Evolutionary conservation across 2,888 invertebrate genomes (phyloP), one percentile per base, ranked within the genome.

Genomic region (Scaeva pyrastri): DNA sequence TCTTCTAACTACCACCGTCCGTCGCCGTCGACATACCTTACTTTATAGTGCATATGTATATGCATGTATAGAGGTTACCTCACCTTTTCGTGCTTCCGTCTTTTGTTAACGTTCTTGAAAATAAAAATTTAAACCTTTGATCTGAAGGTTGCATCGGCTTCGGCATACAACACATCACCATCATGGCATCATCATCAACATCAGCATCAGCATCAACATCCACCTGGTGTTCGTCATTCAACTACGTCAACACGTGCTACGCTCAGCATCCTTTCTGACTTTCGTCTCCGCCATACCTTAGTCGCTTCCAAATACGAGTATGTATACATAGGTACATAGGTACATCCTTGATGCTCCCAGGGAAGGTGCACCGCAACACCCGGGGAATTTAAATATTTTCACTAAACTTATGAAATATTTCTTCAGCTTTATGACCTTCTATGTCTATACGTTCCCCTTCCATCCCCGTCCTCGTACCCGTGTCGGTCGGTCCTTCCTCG

Each of bases 381-480:
- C 45, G 77, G 82, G 56, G 64, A 77, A 71, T 82, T 77, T 82
- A 78, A 82, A 86, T 86, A 78, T 78, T 82, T 78, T 48, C 77
- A 74, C 86, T 64, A 82, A 82, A 74, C 82, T 82, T 82, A 52
- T 82, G 77, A 86, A 82, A 82, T 86, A 64, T 70, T 77, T 74
- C 82, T 82, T 82, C 77, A 86, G 81, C 86, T 81, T 82, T 71
- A 82, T 86, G 86, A 86, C 86, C 86, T 86, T 86, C 82, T 56
- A 45, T 78, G 82, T 82, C 77, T 74, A 31, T 31, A 71, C 43
- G 19, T 64, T 60, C 39, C 31, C 19, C 36, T 11, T 58, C 19
- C 8, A 8, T 19, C 16, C 7, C 2, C 8, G 12, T 45, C 31
- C 3, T 26, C 16, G 43, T 14, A n/a, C n/a, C n/a, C 31, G 31